phyloP scores from a whole-genome alignment of 2,888 invertebrate species.

The Mesorhabditis belari region DNA sequence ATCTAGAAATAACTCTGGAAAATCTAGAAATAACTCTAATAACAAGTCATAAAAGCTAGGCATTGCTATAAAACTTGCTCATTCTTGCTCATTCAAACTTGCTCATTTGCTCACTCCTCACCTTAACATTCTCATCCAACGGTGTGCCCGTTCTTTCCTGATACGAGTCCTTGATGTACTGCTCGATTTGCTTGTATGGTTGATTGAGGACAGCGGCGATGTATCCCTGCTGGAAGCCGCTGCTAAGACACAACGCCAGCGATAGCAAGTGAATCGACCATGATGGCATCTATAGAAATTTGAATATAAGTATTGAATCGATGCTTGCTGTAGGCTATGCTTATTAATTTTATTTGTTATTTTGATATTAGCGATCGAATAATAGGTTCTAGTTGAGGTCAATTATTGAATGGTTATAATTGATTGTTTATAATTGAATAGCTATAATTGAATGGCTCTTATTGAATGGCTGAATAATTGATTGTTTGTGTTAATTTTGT shows the following conservation, averaged over 20 bases:
- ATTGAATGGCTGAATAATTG: no score
- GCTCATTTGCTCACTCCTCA: no score
- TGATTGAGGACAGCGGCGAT: slow-evolving; percentile 14
- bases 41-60: no score
- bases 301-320: background rate
- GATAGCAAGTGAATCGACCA: slow-evolving; percentile 10
- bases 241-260: slow-evolving; percentile 10
- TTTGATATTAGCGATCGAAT: background rate
- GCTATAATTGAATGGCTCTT: no score
- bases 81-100: no score
- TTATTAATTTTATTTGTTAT: background rate
- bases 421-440: no score
- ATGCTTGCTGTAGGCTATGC: background rate
- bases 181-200: slow-evolving; percentile 10
- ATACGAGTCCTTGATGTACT: slow-evolving; percentile 9
- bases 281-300: slow-evolving; percentile 7
- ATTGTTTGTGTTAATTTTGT: no score
- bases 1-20: no score
- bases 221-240: slow-evolving; percentile 14
- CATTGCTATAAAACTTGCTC: no score
- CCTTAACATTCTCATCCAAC: slow-evolving; percentile 6
- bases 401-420: no score
- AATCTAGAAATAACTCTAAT: no score
- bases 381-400: background rate
- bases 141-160: slow-evolving; percentile 5